Percentiles rank a stretch among this genome's conserved stretches.
These are phyloP conservation scores for Cossypha caffra DNA, from an alignment of 2,797 vertebrate genomes.

Conservation along the genomic window DNA sequence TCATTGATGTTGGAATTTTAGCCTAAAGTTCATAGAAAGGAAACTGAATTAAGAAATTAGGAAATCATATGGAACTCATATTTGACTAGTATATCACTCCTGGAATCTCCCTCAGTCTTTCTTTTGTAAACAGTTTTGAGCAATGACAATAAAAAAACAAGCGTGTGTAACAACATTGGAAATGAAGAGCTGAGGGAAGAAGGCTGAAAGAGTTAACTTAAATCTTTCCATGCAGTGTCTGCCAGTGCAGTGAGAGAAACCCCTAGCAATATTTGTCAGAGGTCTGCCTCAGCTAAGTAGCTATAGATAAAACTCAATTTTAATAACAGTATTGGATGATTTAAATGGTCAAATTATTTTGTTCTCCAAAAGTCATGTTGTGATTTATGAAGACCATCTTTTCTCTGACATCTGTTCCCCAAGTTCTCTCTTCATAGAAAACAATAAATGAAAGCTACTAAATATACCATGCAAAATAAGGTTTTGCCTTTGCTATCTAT, in stretches of 20 bases:
- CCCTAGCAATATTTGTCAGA: neutral
- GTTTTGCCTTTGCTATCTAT: neutral
- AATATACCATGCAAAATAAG: neutral
- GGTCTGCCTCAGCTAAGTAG: neutral
- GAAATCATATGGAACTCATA: neutral
- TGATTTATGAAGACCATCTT: neutral
- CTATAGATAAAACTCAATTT: neutral
- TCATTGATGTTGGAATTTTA: neutral
- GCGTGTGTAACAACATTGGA: neutral
- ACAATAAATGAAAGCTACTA: neutral
- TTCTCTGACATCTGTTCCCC: neutral
- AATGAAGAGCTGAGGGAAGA: neutral
- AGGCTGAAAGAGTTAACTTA: neutral
- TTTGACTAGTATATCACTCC: neutral
- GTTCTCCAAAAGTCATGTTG: neutral
- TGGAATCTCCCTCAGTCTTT: neutral
- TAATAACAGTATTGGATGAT: neutral
- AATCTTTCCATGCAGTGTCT: neutral
- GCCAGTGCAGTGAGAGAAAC: neutral
- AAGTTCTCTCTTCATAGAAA: neutral
- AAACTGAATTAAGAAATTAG: neutral
- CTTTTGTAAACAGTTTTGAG: neutral
- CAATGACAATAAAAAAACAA: neutral
- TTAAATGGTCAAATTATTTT: neutral
- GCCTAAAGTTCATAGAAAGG: neutral